These are phyloP conservation scores for Platycnemis pennipes DNA, from an alignment of 2,888 invertebrate genomes.

Conservation along the genomic window DNA sequence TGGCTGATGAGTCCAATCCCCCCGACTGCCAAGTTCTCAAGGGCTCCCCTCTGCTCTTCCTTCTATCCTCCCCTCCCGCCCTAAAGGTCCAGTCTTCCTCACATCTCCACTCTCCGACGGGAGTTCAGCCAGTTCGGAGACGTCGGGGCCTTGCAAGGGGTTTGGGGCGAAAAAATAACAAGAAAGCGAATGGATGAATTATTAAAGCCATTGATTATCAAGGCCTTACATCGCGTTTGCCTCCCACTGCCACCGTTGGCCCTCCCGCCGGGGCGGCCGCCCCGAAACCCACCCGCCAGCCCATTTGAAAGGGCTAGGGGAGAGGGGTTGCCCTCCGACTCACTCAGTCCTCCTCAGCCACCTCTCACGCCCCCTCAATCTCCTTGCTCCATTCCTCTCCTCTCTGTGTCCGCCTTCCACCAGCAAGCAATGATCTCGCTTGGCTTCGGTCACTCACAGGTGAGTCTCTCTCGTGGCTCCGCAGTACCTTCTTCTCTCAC, in stretches of 20 bases:
- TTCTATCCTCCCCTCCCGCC: not conserved
- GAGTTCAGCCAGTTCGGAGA: constrained; percentile 31
- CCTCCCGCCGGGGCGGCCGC: constrained; percentile 51
- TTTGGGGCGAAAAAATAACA: constrained; percentile 49
- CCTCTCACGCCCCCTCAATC: not conserved
- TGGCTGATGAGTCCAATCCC: constrained; percentile 46
- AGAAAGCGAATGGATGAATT: constrained; percentile 64
- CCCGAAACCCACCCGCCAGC: constrained; percentile 15
- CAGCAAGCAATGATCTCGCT: not conserved
- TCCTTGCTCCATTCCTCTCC: constrained; percentile 23
- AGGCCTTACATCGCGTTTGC: constrained; percentile 60
- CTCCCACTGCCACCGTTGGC: constrained; percentile 62
- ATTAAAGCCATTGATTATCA: constrained; percentile 67
- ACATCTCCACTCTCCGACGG: constrained; percentile 14
- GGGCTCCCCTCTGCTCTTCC: not conserved
- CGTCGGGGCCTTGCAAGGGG: not conserved
- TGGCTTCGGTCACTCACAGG: not conserved
- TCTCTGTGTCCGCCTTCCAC: not conserved
- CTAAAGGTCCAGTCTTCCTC: not conserved
- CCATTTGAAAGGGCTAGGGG: not conserved
- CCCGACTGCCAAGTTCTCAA: not conserved
- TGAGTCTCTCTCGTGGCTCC: not conserved
- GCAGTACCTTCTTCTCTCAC: not conserved
- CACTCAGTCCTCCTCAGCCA: not conserved
- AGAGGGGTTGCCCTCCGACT: not conserved